Percentiles rank a stretch among this genome's conserved stretches.
Conservation (phyloP, 2,113 vertebrate species). For the Grantiella picta region DNA sequence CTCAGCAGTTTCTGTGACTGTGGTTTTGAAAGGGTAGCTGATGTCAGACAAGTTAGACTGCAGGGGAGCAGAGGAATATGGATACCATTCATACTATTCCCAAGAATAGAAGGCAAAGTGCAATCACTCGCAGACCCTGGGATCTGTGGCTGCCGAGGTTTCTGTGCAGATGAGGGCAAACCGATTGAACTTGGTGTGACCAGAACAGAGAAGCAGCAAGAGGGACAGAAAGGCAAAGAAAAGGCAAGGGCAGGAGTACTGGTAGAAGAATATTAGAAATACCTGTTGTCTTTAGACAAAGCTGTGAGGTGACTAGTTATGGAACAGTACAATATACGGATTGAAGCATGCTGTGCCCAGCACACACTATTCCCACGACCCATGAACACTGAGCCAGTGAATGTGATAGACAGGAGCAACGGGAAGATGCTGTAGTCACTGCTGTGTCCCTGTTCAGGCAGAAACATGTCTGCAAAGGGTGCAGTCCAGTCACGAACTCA, state of each 20-base stretch:
- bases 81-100: neutral
- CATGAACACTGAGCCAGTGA: neutral
- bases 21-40: constrained; percentile 7
- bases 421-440: neutral
- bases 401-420: constrained; percentile 15
- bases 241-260: neutral
- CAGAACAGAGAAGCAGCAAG: neutral
- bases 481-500: constrained; percentile 27
- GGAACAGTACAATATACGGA: neutral
- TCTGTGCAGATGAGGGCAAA: neutral
- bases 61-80: constrained; percentile 2
- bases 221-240: neutral
- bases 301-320: neutral
- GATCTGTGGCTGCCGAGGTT: neutral
- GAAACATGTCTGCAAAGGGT: constrained; percentile 20
- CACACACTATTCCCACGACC: neutral
- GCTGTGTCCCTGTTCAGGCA: constrained; percentile 7
- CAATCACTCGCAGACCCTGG: neutral
- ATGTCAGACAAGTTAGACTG: constrained; percentile 5
- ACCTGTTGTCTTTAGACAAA: neutral
- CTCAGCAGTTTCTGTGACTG: neutral
- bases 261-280: neutral
- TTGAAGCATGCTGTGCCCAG: neutral
- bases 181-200: neutral
- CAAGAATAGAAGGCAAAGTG: constrained; percentile 35